Evolutionary conservation across 2,113 vertebrate species (phyloP).

Genomic region (Mionectes macconnelli): DNA sequence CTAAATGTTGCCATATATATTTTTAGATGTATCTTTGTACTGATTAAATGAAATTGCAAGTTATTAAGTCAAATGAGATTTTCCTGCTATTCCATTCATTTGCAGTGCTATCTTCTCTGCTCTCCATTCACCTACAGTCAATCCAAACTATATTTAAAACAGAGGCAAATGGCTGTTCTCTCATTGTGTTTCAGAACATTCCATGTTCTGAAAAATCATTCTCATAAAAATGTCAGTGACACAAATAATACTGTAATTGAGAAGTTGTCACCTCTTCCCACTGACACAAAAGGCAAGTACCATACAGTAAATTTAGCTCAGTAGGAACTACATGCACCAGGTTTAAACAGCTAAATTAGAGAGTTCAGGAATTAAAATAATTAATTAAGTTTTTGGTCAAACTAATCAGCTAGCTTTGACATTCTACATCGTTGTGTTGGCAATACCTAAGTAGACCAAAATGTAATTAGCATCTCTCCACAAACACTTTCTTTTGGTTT

Average conservation of each 20-base stretch:
- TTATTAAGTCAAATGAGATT: not conserved
- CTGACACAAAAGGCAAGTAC: not conserved
- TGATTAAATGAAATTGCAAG: not conserved
- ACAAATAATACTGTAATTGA: not conserved
- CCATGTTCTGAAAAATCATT: not conserved
- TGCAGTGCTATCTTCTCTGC: not conserved
- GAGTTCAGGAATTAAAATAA: not conserved
- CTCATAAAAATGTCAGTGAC: not conserved
- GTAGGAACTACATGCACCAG: not conserved
- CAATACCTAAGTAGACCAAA: not conserved
- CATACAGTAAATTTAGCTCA: not conserved
- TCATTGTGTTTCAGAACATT: not conserved
- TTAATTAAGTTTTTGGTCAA: not conserved
- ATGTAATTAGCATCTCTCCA: not conserved
- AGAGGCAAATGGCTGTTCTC: not conserved
- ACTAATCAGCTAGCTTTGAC: not conserved
- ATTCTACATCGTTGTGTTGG: not conserved
- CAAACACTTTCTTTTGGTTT: not conserved
- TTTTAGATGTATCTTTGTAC: not conserved
- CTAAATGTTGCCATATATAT: not conserved
- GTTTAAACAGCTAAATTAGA: not conserved
- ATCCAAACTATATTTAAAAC: not conserved
- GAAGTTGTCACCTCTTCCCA: fast-evolving
- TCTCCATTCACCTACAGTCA: not conserved
- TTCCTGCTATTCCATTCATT: not conserved